Evolutionary conservation across 2,888 invertebrate species (phyloP).

Genomic region (Danaus chrysippus): DNA sequence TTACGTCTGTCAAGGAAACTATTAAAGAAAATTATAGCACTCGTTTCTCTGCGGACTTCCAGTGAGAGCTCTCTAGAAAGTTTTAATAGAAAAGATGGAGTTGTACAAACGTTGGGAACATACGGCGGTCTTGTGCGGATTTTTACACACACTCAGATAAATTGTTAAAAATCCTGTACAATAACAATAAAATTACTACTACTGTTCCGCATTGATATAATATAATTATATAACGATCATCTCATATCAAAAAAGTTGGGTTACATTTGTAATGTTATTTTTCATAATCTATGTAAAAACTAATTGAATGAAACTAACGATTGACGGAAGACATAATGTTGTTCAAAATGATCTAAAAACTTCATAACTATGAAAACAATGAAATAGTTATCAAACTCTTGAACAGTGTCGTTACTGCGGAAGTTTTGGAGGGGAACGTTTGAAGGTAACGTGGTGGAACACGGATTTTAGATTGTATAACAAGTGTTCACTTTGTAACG

Average conservation of each 20-base stretch:
- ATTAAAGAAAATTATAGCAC: conserved; percentile 52
- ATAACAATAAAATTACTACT: too few species aligned
- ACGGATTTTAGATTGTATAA: conserved; percentile 9
- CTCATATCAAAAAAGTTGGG: background rate
- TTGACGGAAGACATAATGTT: too few species aligned
- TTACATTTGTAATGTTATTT: background rate
- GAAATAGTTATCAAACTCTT: conserved; percentile 7
- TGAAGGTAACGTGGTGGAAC: conserved; percentile 7
- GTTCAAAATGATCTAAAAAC: too few species aligned
- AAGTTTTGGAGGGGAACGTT: conserved; percentile 3
- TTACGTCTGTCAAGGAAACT: conserved; percentile 51
- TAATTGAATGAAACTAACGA: too few species aligned
- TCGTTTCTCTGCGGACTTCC: conserved; percentile 29
- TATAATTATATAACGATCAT: background rate
- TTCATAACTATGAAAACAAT: background rate
- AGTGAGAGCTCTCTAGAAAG: conserved; percentile 15
- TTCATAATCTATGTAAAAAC: background rate
- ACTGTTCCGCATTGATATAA: background rate
- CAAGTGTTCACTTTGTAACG: conserved; percentile 7
- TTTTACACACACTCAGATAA: conserved; percentile 3
- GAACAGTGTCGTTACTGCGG: conserved; percentile 4
- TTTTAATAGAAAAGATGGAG: conserved; percentile 3
- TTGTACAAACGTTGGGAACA: background rate
- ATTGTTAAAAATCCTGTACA: background rate
- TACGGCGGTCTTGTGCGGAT: background rate